A percentile compares a stretch with the other conserved stretches of the same genome.
Evolutionary conservation across 2,888 invertebrate species (phyloP).

Genomic region (Platerodrilus igneus): DNA sequence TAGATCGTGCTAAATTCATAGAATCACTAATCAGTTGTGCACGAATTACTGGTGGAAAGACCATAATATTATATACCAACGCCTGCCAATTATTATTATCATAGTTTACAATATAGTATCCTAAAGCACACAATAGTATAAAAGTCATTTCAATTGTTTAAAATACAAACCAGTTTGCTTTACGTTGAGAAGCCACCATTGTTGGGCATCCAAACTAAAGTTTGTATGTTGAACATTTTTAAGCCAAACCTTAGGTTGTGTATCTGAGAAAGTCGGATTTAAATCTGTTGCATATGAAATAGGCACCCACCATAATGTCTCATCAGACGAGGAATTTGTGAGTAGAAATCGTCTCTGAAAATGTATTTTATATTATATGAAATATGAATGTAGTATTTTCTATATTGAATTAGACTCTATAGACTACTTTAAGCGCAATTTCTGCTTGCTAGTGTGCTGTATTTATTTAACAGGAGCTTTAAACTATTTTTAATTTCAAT

Average conservation of each 20-base stretch:
- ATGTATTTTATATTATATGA: slow-evolving; percentile 12
- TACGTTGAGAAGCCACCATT: slow-evolving; percentile 63
- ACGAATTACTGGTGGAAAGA: slow-evolving; percentile 56
- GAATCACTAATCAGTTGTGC: slow-evolving; percentile 69
- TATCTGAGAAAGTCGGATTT: slow-evolving; percentile 41
- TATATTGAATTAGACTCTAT: no score
- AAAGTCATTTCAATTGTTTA: slow-evolving; percentile 29
- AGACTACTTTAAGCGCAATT: no score
- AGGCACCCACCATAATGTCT: slow-evolving; percentile 51
- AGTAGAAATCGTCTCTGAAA: slow-evolving; percentile 41
- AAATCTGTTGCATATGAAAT: slow-evolving; percentile 47
- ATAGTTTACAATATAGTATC: slow-evolving; percentile 65
- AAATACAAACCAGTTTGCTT: slow-evolving; percentile 64
- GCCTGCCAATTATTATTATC: slow-evolving; percentile 58
- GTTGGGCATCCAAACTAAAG: slow-evolving; percentile 34
- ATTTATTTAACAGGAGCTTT: no score
- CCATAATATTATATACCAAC: slow-evolving; percentile 50
- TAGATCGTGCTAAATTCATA: slow-evolving; percentile 55
- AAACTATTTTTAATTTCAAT: no score
- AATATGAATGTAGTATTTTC: no score
- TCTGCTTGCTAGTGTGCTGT: no score
- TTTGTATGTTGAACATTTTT: slow-evolving; percentile 42
- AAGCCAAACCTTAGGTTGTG: slow-evolving; percentile 52
- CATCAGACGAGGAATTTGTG: slow-evolving; percentile 29
- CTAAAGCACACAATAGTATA: slow-evolving; percentile 27